Percentiles rank a stretch among this genome's conserved stretches.
Conservation (phyloP, 2,888 invertebrate species). For the Polylopha cassiicola region DNA sequence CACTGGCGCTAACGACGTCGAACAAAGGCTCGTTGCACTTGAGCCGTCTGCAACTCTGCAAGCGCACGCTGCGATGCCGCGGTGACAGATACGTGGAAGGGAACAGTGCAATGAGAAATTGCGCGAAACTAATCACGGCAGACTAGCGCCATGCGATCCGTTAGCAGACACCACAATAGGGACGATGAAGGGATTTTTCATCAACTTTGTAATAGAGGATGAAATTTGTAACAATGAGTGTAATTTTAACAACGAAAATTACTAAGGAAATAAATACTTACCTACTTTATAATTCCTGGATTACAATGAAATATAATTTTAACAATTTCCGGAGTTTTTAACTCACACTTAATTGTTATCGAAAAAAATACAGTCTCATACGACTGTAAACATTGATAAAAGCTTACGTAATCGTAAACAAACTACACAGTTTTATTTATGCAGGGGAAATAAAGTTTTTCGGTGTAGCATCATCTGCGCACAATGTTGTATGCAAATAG, state of each 20-base stretch:
- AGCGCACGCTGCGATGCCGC: conserved; percentile 9
- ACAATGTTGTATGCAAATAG: conserved; percentile 43
- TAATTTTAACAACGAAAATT: too few species aligned
- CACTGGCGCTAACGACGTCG: conserved; percentile 27
- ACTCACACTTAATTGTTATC: too few species aligned
- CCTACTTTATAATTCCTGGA: too few species aligned
- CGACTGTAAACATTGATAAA: too few species aligned
- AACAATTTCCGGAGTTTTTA: too few species aligned
- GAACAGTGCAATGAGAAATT: conserved; percentile 14
- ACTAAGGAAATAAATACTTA: too few species aligned
- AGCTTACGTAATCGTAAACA: conserved; percentile 7
- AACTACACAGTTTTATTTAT: conserved; percentile 11
- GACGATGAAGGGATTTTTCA: neutral
- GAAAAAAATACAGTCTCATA: too few species aligned
- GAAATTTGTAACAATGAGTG: too few species aligned
- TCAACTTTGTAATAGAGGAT: too few species aligned
- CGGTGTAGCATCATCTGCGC: conserved; percentile 26
- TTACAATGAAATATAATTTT: too few species aligned
- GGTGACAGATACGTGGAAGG: conserved; percentile 11
- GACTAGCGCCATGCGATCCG: conserved; percentile 4
- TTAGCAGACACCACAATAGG: neutral
- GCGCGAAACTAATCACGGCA: conserved; percentile 14
- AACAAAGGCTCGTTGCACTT: conserved; percentile 36
- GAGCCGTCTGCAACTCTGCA: conserved; percentile 26
- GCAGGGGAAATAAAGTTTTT: conserved; percentile 9